Conservation (phyloP, 2,797 vertebrate species). For the Echiichthys vipera region DNA sequence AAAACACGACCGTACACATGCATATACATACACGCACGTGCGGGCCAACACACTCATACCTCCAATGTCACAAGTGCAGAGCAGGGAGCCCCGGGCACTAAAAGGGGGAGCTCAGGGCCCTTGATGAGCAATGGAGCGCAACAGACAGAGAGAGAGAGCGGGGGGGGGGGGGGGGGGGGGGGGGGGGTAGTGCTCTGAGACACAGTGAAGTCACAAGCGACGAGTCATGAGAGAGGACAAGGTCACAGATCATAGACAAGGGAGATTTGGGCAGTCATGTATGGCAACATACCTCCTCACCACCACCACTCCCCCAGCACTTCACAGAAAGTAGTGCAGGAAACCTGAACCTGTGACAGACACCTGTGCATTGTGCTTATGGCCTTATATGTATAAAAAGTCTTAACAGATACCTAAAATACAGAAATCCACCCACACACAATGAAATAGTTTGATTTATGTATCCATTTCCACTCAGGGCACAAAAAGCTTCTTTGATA, state of each 20-base stretch:
- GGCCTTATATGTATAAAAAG: constrained; percentile 6
- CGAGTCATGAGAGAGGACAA: constrained; percentile 79
- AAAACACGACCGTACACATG: constrained; percentile 36
- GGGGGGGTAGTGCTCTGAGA: constrained; percentile 61
- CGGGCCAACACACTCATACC: constrained; percentile 35
- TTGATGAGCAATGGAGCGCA: constrained; percentile 73
- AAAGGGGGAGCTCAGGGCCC: constrained; percentile 65
- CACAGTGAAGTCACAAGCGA: constrained; percentile 67
- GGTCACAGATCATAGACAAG: constrained; percentile 77
- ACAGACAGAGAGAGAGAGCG: constrained; percentile 52
- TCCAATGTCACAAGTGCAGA: constrained; percentile 74
- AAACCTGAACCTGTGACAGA: constrained; percentile 38
- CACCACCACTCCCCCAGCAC: constrained; percentile 21
- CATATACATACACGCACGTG: background rate
- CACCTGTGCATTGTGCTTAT: constrained; percentile 34
- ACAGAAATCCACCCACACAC: constrained; percentile 27
- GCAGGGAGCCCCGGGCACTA: constrained; percentile 57
- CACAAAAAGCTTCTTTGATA: constrained; percentile 40
- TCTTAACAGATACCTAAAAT: constrained; percentile 8
- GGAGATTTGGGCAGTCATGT: constrained; percentile 71
- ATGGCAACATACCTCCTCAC: constrained; percentile 58
- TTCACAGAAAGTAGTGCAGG: constrained; percentile 23
- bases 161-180: background rate
- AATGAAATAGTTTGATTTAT: constrained; percentile 47
- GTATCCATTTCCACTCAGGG: constrained; percentile 36